Evolutionary conservation across 2,113 vertebrate species (phyloP), one percentile per base, ranked within the genome.

Genomic region (Rynchops niger): DNA sequence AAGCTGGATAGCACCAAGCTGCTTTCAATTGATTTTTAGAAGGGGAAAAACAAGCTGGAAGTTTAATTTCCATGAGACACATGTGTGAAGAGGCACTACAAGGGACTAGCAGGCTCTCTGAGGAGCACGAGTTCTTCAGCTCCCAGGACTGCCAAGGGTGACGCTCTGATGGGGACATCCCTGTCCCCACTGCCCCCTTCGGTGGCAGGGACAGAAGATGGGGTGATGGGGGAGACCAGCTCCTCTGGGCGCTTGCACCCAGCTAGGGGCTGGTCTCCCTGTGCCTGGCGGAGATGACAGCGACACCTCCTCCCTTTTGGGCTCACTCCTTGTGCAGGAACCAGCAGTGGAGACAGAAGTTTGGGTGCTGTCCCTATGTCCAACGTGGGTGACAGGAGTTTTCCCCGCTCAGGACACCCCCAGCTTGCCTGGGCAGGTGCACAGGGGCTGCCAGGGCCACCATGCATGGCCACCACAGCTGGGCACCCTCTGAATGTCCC

Each of bases 21-120:
- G 86, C 23, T 95, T 95, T 81, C 62, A 36, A 77, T 86, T 97
- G 96, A 97, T 94, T 98, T 97, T 86, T 59, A 88, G 77, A 81
- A 58, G 19, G 26, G 13, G 32, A 63, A 52, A 71, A 95, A n/a
- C 61, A 90, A 59, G 40, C 47, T 86, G 62, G 63, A 66, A 66
- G 36, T 93, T 96, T 95, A 36, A 85, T 90, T 85, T 73, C 76
- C 43, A 40, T 52, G 55, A 84, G 73, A 86, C 80, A 19, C 6
- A 16, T 7, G 2, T 63, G 40, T 67, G 27, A 45, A 91, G 81
- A 82, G 42, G 21, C 29, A 9, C 6, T 20, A 36, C 19, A n/a
- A 32, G 9, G 12, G 34, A 12, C 26, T 32, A 30, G 38, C 22
- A n/a, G 36, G 11, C 55, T 67, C 0, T 0, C 20, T 23, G 53